Conservation (phyloP, 2,888 invertebrate genomes). For the Oscheius myriophilus region DNA sequence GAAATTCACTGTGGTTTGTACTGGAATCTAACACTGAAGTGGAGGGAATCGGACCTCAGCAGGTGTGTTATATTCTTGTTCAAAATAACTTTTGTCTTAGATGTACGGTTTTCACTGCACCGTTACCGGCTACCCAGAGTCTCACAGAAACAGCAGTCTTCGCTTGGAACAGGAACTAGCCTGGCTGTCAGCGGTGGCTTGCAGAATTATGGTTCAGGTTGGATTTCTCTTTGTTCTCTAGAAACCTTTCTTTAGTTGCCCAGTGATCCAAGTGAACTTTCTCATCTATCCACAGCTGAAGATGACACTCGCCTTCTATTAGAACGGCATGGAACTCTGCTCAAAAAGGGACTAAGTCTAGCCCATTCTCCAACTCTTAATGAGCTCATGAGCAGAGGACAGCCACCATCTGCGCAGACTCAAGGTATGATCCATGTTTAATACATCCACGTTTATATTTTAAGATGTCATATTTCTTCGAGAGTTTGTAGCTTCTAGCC, state of each 20-base stretch:
- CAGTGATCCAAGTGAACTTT: constrained; percentile 64
- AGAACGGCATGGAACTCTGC: constrained; percentile 75
- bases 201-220: constrained; percentile 60
- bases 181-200: constrained; percentile 65
- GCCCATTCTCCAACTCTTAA: constrained; percentile 86
- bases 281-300: constrained; percentile 75
- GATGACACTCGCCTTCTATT: constrained; percentile 76
- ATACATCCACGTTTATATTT: background rate
- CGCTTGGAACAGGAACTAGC: constrained; percentile 66
- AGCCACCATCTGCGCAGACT: constrained; percentile 48
- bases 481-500: constrained; percentile 82
- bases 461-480: constrained; percentile 74
- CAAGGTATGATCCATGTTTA: constrained; percentile 27
- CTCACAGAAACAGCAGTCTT: constrained; percentile 39
- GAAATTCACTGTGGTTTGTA: constrained; percentile 90
- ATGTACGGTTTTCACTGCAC: constrained; percentile 67
- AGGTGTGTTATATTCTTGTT: constrained; percentile 21
- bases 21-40: constrained; percentile 83
- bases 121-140: constrained; percentile 55
- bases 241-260: constrained; percentile 39
- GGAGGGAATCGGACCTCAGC: constrained; percentile 50
- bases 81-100: constrained; percentile 28
- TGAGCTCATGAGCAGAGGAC: constrained; percentile 77
- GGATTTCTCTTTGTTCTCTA: background rate
- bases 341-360: constrained; percentile 86